Conservation (phyloP, 2,888 invertebrate genomes). For the Zhengitettix transpicula region DNA sequence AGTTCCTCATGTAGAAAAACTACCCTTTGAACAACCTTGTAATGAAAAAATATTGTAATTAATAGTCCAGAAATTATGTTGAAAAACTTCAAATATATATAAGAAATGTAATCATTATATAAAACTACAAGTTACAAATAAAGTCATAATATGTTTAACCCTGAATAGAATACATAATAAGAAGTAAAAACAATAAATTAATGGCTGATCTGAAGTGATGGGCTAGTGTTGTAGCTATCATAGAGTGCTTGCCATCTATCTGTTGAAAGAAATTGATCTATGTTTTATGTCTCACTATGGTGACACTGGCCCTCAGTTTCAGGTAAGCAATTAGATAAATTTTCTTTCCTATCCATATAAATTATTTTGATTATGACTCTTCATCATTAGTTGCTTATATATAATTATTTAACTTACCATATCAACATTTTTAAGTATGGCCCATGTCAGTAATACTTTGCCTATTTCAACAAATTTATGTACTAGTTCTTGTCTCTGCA, state of each 20-base stretch:
- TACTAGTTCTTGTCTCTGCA: constrained; percentile 78
- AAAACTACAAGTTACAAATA: not conserved
- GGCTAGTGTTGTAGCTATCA: too few relatives aligned
- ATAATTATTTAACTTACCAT: constrained; percentile 37
- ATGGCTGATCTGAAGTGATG: not conserved
- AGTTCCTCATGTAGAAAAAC: constrained; percentile 97
- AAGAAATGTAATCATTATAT: not conserved
- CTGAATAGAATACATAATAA: not conserved
- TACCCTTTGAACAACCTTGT: constrained; percentile 83
- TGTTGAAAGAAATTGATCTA: too few relatives aligned
- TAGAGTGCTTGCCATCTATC: too few relatives aligned
- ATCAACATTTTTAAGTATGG: constrained; percentile 79
- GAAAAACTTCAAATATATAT: not conserved
- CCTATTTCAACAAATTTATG: constrained; percentile 96
- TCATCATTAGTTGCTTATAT: too few relatives aligned
- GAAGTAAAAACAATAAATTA: not conserved
- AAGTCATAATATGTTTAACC: not conserved
- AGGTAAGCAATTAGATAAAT: too few relatives aligned
- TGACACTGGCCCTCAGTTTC: too few relatives aligned
- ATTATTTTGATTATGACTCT: too few relatives aligned
- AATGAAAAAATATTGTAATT: constrained; percentile 11
- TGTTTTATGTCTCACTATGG: too few relatives aligned
- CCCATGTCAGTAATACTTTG: constrained; percentile 83
- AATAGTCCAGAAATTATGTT: constrained; percentile 2
- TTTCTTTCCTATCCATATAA: too few relatives aligned